Evolutionary conservation across 2,797 vertebrate species (phyloP).

Genomic region (Sebastes elongatus): DNA sequence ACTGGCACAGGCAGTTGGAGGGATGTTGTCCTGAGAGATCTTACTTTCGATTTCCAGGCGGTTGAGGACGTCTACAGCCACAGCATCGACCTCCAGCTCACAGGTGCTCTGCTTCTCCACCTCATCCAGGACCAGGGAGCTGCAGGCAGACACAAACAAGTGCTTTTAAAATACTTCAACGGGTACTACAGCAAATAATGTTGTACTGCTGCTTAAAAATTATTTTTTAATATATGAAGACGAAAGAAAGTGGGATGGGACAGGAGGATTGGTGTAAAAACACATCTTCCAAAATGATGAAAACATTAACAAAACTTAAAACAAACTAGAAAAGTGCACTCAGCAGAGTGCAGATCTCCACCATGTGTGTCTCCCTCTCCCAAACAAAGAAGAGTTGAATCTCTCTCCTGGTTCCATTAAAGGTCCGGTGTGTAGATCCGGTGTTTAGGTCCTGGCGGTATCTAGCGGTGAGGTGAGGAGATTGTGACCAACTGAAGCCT

Average conservation of each 20-base stretch:
- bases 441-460: no score
- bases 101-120: conserved; percentile 93
- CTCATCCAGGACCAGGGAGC: conserved; percentile 90
- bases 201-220: neutral
- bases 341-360: no score
- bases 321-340: neutral
- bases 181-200: neutral
- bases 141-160: conserved; percentile 58
- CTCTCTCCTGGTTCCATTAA: no score
- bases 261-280: no score
- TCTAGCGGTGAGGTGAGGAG: no score
- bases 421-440: no score
- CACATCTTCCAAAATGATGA: neutral
- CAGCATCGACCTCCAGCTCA: conserved; percentile 97
- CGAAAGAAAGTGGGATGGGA: neutral
- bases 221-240: neutral
- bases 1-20: neutral
- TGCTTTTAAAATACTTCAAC: neutral
- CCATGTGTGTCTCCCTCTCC: no score
- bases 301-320: neutral
- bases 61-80: conserved; percentile 96
- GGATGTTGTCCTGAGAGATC: neutral
- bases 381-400: no score
- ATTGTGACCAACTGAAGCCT: no score
- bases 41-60: conserved; percentile 96